Evolutionary conservation across 2,888 invertebrate genomes (phyloP).

Genomic region (Eristalinus aeneus): DNA sequence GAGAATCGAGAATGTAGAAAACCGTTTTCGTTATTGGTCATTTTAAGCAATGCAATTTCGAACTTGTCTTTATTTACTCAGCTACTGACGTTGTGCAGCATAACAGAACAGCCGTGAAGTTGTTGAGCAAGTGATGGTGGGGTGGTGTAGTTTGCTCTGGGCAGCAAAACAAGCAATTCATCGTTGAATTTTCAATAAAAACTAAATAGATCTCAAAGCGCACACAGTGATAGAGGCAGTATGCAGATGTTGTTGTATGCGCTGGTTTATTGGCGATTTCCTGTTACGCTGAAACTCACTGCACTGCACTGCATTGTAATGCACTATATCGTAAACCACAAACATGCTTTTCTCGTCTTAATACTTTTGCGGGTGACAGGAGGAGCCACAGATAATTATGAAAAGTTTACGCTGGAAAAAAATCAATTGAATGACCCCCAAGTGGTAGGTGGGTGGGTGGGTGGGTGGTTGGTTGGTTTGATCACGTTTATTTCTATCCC

Average conservation of each 20-base stretch:
- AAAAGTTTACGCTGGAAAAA: slow-evolving; percentile 28
- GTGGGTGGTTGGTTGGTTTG: neutral
- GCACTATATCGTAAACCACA: too few relatives aligned
- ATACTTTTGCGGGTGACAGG: neutral
- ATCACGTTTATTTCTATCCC: slow-evolving; percentile 18
- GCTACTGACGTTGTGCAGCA: neutral
- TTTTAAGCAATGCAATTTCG: neutral
- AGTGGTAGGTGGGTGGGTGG: slow-evolving; percentile 16
- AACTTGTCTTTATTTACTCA: neutral
- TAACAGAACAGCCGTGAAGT: neutral
- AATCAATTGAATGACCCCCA: slow-evolving; percentile 29
- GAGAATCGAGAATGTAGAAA: neutral
- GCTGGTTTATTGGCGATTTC: slow-evolving; percentile 51
- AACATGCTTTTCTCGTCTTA: neutral
- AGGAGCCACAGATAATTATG: neutral
- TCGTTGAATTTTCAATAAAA: slow-evolving; percentile 6
- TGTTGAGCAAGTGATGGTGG: neutral
- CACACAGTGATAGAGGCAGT: neutral
- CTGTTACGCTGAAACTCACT: slow-evolving; percentile 18
- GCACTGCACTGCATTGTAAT: slow-evolving; percentile 4
- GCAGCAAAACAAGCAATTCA: neutral
- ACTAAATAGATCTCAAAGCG: neutral
- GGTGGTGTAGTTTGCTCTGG: neutral
- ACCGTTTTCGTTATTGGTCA: neutral
- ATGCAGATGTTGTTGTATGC: neutral